Base-by-base conservation (phyloP, 1,140 invertebrate genomes). In the Drosophila teissieri region DNA sequence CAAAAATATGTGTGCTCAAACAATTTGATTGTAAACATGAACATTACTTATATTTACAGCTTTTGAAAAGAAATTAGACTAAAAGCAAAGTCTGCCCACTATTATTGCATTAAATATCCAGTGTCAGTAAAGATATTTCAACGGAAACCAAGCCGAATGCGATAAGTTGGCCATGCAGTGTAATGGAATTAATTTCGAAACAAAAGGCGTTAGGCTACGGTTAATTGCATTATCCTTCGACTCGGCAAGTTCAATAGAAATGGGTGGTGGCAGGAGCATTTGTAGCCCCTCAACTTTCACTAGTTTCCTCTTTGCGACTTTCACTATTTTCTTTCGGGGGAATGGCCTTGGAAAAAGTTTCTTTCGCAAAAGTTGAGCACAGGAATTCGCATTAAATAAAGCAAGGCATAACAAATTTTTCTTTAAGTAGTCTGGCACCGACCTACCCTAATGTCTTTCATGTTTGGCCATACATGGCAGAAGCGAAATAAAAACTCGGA, bases 401-500 rank as follows among this genome's bases (percentile, higher is more conserved):
- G 62, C 53, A 49, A 55, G 62, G 73, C 73, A 76, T 76, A 76
- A 75, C 61, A 75, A 75, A 75, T 67, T 75, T 75, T 75, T 40
- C 62, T 67, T 75, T 75, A 79, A 86, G 79, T 79, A 76, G 83
- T 83, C 83, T 73, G 82, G 68, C 82, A 83, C 83, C 88, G 82
- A 86, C 82, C 82, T 86, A 76, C 61, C 79, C 83, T 72, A 88
- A 86, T 88, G 84, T 60, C 79, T 72, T 82, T 76, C 70, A 83
- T 88, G 83, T 88, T 83, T 72, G 73, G 62, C 61, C 64, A 61
- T 54, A 74, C 64, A 79, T 68, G 67, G 68, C 84, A 63, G 63
- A 72, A 76, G 60, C 78, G 69, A 86, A 88, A 88, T 86, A 86
- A 86, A 86, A 86, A 88, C 84, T 88, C 83, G 74, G 79, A 67